Base-by-base conservation (phyloP, 2,888 invertebrate genomes). In the Caradrina kadenii region DNA sequence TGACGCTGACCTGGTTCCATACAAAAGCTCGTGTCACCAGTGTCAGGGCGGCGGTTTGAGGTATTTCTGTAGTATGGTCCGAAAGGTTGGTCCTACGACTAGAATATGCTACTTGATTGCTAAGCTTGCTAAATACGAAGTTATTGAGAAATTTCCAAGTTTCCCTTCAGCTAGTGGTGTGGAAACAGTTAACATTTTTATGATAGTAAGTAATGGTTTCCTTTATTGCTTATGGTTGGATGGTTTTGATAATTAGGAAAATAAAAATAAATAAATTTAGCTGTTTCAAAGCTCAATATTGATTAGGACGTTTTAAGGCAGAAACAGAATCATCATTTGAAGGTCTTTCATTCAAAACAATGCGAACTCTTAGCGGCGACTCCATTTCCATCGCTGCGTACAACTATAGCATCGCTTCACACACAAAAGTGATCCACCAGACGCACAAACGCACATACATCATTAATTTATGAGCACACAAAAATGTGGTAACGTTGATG, bases 141-240 rank as follows among this genome's bases (percentile, higher is more conserved):
- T 55, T 52, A 13, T 63, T 49, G 10, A 19, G 21, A 39, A 39
- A 35, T 76, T 77, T 62, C 50, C 45, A 80, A 80, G 45, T 63
- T 48, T 42, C 63, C 63, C 17, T 75, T 19, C 22, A 62, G 62
- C 22, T 49, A 11, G 26, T 45, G 17, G 6, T 63, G 48, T 48
- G n/a, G 63, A 71, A 71, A 70, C 45, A 0, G 26, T 49, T 21
- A 55, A 55, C 72, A 59, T 60, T 59, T 54, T 50, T 35, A 60
- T 76, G 69, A 54, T 67, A 21, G 45, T 69, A n/a, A 73, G 45
- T 76, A 50, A 76, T 73, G 54, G 59, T 42, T 76, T 72, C 76
- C 72, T 68, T 35, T 35, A 21, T 0, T 73, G 11, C 31, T 31
- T 73, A 39, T 56, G 70, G 50, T 55, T 50, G 45, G 55, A 31